Percentiles rank a stretch among this genome's conserved stretches.
Evolutionary conservation across 2,113 vertebrate species (phyloP).

Genomic region (Hyaena hyaena): DNA sequence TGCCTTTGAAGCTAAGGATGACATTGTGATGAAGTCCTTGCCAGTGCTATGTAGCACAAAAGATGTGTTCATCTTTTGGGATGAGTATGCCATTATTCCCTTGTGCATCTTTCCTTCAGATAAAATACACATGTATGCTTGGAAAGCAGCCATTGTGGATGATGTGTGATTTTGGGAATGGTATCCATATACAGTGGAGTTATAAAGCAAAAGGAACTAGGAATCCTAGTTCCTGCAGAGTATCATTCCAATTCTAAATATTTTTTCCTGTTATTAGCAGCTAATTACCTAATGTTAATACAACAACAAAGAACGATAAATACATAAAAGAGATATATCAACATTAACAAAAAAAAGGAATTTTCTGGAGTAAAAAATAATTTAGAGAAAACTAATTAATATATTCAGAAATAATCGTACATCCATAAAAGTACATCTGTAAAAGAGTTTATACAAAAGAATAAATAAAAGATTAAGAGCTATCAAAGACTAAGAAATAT

Average conservation of each 20-base stretch:
- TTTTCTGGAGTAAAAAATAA: not conserved
- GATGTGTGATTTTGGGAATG: not conserved
- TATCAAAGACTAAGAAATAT: not conserved
- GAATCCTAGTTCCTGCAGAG: not conserved
- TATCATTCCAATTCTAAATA: not conserved
- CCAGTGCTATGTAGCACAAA: not conserved
- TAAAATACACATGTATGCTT: not conserved
- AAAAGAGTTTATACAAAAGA: not conserved
- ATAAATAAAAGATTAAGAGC: not conserved
- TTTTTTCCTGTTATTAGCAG: not conserved
- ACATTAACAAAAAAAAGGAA: not conserved
- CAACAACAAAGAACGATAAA: not conserved
- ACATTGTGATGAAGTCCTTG: not conserved
- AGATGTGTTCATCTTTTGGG: not conserved
- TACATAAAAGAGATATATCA: not conserved
- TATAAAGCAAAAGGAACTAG: not conserved
- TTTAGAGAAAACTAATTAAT: not conserved
- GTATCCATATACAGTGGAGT: not conserved
- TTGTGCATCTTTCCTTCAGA: not conserved
- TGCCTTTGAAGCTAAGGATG: not conserved
- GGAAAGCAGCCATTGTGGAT: not conserved
- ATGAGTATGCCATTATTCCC: not conserved
- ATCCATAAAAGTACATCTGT: not conserved
- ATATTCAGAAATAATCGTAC: not conserved
- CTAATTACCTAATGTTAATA: not conserved